These are phyloP conservation scores for Ariolimax columbianus DNA, from an alignment of 2,888 invertebrate genomes.

Conservation along the genomic window DNA sequence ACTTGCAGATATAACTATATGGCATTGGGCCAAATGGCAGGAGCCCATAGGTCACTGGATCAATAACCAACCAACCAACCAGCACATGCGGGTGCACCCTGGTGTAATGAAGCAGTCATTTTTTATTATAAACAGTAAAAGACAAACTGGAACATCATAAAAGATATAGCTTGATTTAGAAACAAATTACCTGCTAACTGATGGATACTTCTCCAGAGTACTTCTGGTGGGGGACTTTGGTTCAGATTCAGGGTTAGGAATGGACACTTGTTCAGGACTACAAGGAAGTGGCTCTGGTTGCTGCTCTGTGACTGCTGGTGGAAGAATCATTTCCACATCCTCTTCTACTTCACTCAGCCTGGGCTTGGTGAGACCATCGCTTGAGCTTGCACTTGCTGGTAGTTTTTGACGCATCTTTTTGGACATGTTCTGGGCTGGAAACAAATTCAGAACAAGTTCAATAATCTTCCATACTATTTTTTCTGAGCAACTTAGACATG, in stretches of 20 bases:
- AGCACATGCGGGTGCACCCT: no score
- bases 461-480: no score
- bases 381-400: no score
- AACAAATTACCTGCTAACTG: constrained; percentile 49
- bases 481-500: no score
- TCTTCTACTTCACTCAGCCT: constrained; percentile 48
- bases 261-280: background rate
- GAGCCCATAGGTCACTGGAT: no score
- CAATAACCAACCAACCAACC: no score
- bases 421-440: constrained; percentile 48
- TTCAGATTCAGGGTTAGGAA: constrained; percentile 29
- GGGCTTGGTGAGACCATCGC: constrained; percentile 29
- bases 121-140: no score
- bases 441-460: background rate
- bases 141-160: no score
- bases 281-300: background rate
- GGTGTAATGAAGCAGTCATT: no score
- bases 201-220: constrained; percentile 52
- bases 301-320: background rate
- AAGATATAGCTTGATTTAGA: background rate
- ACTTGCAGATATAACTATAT: no score
- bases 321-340: constrained; percentile 35
- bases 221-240: constrained; percentile 46
- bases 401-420: constrained; percentile 39
- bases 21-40: no score